Conservation (phyloP, 2,888 invertebrate genomes). For the Hofmannophila pseudospretella region DNA sequence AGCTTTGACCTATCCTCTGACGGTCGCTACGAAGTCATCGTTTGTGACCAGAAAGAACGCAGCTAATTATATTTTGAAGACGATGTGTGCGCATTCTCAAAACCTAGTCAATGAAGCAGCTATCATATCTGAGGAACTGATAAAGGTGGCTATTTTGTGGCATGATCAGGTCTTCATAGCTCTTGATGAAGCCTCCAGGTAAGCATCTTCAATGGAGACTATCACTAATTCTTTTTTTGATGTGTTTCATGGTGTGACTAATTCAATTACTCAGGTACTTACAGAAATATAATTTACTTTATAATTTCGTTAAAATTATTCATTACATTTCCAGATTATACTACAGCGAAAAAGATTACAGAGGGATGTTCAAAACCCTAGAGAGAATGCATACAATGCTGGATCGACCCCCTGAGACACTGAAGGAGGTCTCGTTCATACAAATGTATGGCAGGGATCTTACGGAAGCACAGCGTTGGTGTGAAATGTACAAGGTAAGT, state of each 20-base stretch:
- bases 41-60: slow-evolving; percentile 89
- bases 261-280: too few relatives aligned
- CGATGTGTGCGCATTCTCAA: slow-evolving; percentile 96
- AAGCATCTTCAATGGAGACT: slow-evolving; percentile 10
- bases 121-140: slow-evolving; percentile 96
- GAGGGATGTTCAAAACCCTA: slow-evolving; percentile 96
- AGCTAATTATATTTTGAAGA: slow-evolving; percentile 95
- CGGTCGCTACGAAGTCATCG: slow-evolving; percentile 97
- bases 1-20: slow-evolving; percentile 97
- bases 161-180: slow-evolving; percentile 93
- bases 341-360: slow-evolving; percentile 96
- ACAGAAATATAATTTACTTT: neutral
- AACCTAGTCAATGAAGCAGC: slow-evolving; percentile 95
- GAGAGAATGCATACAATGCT: slow-evolving; percentile 97
- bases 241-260: too few relatives aligned
- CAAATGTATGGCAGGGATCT: slow-evolving; percentile 98
- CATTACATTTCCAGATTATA: slow-evolving; percentile 84
- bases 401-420: slow-evolving; percentile 94
- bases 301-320: too few relatives aligned
- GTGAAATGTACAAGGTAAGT: slow-evolving; percentile 87
- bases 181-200: slow-evolving; percentile 92
- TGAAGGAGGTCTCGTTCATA: slow-evolving; percentile 98
- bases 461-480: slow-evolving; percentile 96
- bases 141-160: slow-evolving; percentile 98
- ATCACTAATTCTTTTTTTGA: too few relatives aligned